Base-by-base conservation (phyloP, 2,113 vertebrate genomes). In the Aleadryas rufinucha region DNA sequence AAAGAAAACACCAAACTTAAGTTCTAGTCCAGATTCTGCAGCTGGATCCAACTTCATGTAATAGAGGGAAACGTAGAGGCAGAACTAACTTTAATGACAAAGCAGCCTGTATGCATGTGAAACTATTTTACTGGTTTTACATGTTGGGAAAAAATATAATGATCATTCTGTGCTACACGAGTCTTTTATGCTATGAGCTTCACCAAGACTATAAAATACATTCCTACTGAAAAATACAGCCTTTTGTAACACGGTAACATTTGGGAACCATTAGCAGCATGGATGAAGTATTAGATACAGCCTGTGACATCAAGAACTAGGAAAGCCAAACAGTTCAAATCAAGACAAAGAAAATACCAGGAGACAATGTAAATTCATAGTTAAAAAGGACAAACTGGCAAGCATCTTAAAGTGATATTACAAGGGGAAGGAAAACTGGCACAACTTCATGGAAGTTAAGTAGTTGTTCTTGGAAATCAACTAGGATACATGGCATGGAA, bases 321-420 rank as follows among this genome's bases (percentile, higher is more conserved):
- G 85, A 84, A 93, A 97, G 64, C 69, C 80, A 89, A 90, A 66
- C 37, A 89, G 86, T 84, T 96, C 93, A 82, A 97, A 93, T 94
- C 75, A 83, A 84, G 91, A 93, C 89, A 96, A 97, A 96, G 92
- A 96, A 97, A 97, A 97, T 93, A 89, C 69, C 47, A 69, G 87
- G 54, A 94, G 54, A 93, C 54, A 89, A 89, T 16, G 22, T 91
- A 96, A 97, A 96, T 95, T 82, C 61, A 44, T 69, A 96, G 54
- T 60, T 95, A 54, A 96, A 94, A 95, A 81, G 82, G 87, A 79
- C 61, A 82, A 96, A 86, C 86, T 90, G 87, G 79, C 68, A 92
- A 84, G 30, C 35, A 72, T 91, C 86, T 95, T 92, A 84, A 95
- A 90, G 35, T 45, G 60, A 57, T 95, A 78, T 56, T 54, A 81